Evolutionary conservation across 2,888 invertebrate genomes (phyloP).

Genomic region (Cantharis rufa): DNA sequence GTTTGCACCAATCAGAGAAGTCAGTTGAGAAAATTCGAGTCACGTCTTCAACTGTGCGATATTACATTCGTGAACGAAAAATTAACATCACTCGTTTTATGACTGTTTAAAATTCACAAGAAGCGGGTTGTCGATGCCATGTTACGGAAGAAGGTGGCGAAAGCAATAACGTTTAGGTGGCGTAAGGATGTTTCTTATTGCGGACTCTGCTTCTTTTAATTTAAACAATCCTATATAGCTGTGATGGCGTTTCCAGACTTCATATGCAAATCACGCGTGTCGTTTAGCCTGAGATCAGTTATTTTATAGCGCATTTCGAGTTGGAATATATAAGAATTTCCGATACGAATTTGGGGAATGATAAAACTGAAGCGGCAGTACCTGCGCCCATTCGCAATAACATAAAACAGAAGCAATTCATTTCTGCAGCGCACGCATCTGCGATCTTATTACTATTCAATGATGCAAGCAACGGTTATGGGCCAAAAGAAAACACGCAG

Average conservation of each 20-base stretch:
- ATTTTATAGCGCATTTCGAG: conserved; percentile 49
- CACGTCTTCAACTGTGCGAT: conserved; percentile 46
- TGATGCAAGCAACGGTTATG: conserved; percentile 55
- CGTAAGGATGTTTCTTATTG: conserved; percentile 31
- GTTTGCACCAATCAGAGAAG: conserved; percentile 31
- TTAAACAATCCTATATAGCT: conserved; percentile 46
- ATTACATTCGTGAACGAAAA: conserved; percentile 55
- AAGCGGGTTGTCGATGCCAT: conserved; percentile 42
- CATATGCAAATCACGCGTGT: conserved; percentile 56
- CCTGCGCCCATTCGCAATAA: conserved; percentile 46
- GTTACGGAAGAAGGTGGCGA: conserved; percentile 42
- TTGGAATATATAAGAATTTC: conserved; percentile 43
- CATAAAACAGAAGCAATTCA: conserved; percentile 53
- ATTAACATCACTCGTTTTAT: conserved; percentile 58
- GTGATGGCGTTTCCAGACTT: conserved; percentile 36
- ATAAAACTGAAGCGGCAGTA: conserved; percentile 42
- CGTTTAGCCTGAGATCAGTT: conserved; percentile 52
- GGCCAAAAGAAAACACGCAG: conserved; percentile 35
- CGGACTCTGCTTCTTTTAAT: conserved; percentile 47
- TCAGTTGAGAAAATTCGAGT: conserved; percentile 36
- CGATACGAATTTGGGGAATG: conserved; percentile 35
- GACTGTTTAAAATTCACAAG: conserved; percentile 55
- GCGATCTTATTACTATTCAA: conserved; percentile 58
- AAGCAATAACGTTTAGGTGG: conserved; percentile 41
- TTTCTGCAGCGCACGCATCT: conserved; percentile 53